Base-by-base conservation (phyloP, 1,140 invertebrate genomes). In the Cotesia typhae region DNA sequence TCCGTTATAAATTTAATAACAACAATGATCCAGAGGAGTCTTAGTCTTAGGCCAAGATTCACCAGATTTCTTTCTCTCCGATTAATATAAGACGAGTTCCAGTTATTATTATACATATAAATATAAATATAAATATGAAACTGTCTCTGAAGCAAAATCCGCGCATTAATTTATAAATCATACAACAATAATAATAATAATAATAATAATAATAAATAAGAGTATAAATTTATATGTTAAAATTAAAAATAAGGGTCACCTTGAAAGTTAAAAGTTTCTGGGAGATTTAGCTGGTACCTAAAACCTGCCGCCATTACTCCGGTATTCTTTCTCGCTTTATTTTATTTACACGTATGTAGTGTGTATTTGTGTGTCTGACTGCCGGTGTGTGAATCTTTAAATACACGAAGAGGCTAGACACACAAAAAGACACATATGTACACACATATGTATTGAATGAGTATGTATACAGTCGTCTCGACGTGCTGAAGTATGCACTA, bases 401-500 rank as follows among this genome's bases (percentile, higher is more conserved):
- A 47, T 47, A 47, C 41, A 47, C 10, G 6, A 9, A 47, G 6
- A 47, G 41, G 10, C 10, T 47, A 47, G 41, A 47, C 5, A 47
- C 41, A 47, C 41, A 47, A 47, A 47, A 47, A 6, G 41, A 7
- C 10, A 47, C 10, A 47, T 47, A 5, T 47, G 10, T 47, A 47
- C 41, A 47, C 28, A 28, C 28, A 28, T 28, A 28, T 28, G 1
- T 28, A 28, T 28, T 28, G 28, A 2, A 28, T 28, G 3, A 3
- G 28, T 28, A 28, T 47, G 41, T 47, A 47, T 47, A 47, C 41
- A 47, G 67, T 71, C 57, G 64, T 74, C 61, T 73, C 74, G 75
- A 82, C 75, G 78, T 72, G 64, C 73, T 75, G 61, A 83, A 84
- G 80, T 84, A 84, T 84, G 81, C 83, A 75, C 83, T 84, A 84